Evolutionary conservation across 2,113 vertebrate genomes (phyloP), one percentile per base, ranked within the genome.

Genomic region (Triplophysa siluroides): DNA sequence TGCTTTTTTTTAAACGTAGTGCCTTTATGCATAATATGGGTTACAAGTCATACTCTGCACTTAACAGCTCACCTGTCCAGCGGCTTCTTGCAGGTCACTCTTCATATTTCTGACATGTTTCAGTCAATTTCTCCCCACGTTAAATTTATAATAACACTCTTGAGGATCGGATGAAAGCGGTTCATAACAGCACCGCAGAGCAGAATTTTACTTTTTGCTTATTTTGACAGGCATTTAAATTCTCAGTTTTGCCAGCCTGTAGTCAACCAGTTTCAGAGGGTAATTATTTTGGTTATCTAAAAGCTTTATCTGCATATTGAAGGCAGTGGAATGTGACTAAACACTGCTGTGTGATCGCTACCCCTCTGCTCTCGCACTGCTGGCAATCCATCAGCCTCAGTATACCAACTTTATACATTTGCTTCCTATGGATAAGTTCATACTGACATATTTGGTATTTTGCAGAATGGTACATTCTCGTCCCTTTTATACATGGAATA

Each of bases 231-330:
- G n/a, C 23, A 63, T 47, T 58, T 72, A 69, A 77, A 58, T 60
- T 21, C 24, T 54, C 24, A 74, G 29, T 78, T 67, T 80, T 45
- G 10, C 50, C 70, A 60, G 19, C 70, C 18, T 67, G 29, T 45
- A 72, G 74, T 64, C 54, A 54, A 58, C 60, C 14, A 60, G 80
- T 78, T 81, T 78, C 43, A 38, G 29, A 38, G 60, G 65, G 47
- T 78, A 60, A 61, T 84, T 79, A 75, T 89, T 86, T 85, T 68
- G 72, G 68, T 76, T n/a, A 81, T 87, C 77, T 83, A 60, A 24
- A 38, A 23, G 60, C 23, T 69, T 66, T 9, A 87, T 88, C 78
- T 82, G 54, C 81, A 87, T 88, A 86, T 88, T 86, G 52, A 81
- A 76, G 78, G 76, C 78, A 50, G 72, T 87, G 68, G 83, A 83